These are phyloP conservation scores for Nasonovia ribisnigri DNA, from an alignment of 2,888 invertebrate genomes.

Conservation along the genomic window DNA sequence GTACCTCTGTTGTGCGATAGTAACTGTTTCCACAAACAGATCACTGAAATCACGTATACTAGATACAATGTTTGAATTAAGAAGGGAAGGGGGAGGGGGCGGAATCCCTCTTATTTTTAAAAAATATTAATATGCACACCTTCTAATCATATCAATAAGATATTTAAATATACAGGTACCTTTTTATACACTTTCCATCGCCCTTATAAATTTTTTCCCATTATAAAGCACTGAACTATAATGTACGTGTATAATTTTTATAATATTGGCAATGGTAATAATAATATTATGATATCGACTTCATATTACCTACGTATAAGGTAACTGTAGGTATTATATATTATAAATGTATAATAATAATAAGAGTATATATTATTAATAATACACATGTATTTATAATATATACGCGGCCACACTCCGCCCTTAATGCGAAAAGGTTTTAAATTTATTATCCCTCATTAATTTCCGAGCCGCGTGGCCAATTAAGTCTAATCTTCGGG, in stretches of 20 bases:
- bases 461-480: constrained; percentile 34
- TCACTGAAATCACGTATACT: too few relatives aligned
- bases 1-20: too few relatives aligned
- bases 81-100: too few relatives aligned
- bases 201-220: not conserved
- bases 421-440: constrained; percentile 11
- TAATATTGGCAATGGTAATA: not conserved
- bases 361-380: not conserved
- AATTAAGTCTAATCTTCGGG: constrained; percentile 60
- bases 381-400: not conserved
- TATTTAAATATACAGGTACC: too few relatives aligned
- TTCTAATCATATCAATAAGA: too few relatives aligned
- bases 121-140: too few relatives aligned
- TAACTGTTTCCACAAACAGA: too few relatives aligned
- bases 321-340: not conserved
- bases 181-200: too few relatives aligned
- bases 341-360: not conserved
- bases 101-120: too few relatives aligned
- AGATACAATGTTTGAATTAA: too few relatives aligned
- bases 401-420: not conserved
- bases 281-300: not conserved
- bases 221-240: not conserved
- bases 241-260: not conserved
- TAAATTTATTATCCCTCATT: constrained; percentile 58
- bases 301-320: not conserved